phyloP scores from a whole-genome alignment of 2,113 vertebrate species.

The Phrynocephalus versicolor region DNA sequence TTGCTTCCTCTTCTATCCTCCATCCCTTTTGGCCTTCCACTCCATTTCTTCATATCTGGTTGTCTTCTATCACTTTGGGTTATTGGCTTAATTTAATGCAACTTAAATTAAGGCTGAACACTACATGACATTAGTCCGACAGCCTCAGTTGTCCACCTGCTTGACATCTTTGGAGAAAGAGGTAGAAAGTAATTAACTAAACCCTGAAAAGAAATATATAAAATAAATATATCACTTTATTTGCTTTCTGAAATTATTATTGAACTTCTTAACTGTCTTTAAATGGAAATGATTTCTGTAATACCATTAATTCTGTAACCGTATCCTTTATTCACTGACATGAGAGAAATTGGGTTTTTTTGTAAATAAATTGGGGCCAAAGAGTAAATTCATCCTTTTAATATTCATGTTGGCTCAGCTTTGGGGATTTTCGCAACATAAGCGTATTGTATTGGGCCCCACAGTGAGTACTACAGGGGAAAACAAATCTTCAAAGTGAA shows the following conservation, averaged over 20 bases:
- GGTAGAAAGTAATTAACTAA: conserved; percentile 28
- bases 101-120: background rate
- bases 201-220: background rate
- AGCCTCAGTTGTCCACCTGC: background rate
- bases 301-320: conserved; percentile 46
- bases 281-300: conserved; percentile 49
- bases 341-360: conserved; percentile 68
- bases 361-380: conserved; percentile 68
- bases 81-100: no score
- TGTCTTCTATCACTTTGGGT: background rate
- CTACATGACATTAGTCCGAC: background rate
- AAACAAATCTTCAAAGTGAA: conserved; percentile 70
- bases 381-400: conserved; percentile 70
- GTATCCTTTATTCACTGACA: conserved; percentile 58
- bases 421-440: conserved; percentile 67
- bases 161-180: conserved; percentile 8
- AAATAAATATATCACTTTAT: conserved; percentile 33
- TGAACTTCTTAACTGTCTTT: conserved; percentile 52
- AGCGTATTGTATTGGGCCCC: conserved; percentile 62
- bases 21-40: background rate
- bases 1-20: background rate
- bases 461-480: conserved; percentile 56
- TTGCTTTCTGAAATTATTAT: conserved; percentile 44
- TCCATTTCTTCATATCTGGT: background rate
- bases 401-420: conserved; percentile 66